phyloP scores from a whole-genome alignment of 2,888 invertebrate genomes.

The Megamerina dolium region DNA sequence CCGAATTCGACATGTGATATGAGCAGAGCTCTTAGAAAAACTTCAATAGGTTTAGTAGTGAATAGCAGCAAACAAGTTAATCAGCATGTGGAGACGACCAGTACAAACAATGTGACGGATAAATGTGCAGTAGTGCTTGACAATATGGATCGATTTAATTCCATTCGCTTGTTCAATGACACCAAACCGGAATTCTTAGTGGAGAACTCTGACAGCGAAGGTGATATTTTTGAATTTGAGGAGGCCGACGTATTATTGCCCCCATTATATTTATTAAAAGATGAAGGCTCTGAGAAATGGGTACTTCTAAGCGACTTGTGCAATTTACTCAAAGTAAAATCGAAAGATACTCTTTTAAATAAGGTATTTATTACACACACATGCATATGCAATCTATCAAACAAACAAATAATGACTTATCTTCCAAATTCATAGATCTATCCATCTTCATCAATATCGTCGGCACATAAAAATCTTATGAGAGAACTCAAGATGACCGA shows the following conservation, averaged over 20 bases:
- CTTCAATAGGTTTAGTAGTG: constrained; percentile 15
- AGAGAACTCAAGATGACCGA: constrained; percentile 73
- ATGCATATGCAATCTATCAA: neutral
- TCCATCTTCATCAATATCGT: constrained; percentile 41
- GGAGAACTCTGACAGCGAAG: constrained; percentile 36
- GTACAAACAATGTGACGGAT: constrained; percentile 31
- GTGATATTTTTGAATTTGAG: constrained; percentile 70
- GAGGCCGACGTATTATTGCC: constrained; percentile 73
- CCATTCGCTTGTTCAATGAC: constrained; percentile 23
- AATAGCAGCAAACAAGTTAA: constrained; percentile 21
- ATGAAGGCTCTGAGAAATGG: constrained; percentile 68
- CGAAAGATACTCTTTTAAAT: constrained; percentile 70
- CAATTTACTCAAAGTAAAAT: constrained; percentile 70
- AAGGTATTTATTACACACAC: constrained; percentile 48
- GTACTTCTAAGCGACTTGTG: constrained; percentile 74
- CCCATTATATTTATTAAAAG: constrained; percentile 68
- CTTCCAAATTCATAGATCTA: constrained; percentile 37
- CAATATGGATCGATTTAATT: constrained; percentile 27
- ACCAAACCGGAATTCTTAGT: constrained; percentile 24
- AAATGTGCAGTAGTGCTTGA: constrained; percentile 30
- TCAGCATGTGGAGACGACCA: constrained; percentile 32
- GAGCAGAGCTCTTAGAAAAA: constrained; percentile 43
- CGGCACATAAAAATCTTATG: constrained; percentile 46
- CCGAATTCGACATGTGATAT: constrained; percentile 47
- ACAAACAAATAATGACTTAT: neutral